These are phyloP conservation scores for Platycercus adscitus DNA, from an alignment of 2,113 vertebrate species.

Conservation along the genomic window DNA sequence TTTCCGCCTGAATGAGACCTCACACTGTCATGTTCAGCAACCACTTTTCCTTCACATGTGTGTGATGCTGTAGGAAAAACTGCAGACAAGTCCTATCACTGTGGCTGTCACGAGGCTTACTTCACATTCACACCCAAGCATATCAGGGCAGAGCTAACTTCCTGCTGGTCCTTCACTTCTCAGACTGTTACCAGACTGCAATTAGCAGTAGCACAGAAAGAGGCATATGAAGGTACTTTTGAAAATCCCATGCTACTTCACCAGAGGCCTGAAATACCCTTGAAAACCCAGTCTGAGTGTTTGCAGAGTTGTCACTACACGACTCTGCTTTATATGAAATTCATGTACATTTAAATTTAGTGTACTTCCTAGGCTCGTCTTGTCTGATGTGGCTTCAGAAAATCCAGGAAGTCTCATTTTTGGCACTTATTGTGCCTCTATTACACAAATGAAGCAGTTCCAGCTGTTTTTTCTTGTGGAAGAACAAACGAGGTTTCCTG, in stretches of 20 bases:
- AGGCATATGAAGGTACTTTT: not conserved
- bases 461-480: not conserved
- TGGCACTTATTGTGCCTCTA: not conserved
- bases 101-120: rapidly evolving
- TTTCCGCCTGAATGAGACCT: not conserved
- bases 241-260: not conserved
- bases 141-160: not conserved
- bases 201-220: not conserved
- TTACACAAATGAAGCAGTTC: not conserved
- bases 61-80: not conserved
- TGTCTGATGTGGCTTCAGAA: not conserved
- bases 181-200: not conserved
- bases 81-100: not conserved
- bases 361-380: not conserved
- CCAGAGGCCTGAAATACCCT: not conserved
- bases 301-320: not conserved
- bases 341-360: not conserved
- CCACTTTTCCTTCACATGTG: not conserved
- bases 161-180: not conserved
- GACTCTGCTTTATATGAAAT: not conserved
- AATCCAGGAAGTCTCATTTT: not conserved
- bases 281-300: not conserved
- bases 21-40: not conserved
- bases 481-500: not conserved
- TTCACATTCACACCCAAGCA: not conserved